Conservation (phyloP, 2,113 vertebrate genomes). For the Clarias batrachus region DNA sequence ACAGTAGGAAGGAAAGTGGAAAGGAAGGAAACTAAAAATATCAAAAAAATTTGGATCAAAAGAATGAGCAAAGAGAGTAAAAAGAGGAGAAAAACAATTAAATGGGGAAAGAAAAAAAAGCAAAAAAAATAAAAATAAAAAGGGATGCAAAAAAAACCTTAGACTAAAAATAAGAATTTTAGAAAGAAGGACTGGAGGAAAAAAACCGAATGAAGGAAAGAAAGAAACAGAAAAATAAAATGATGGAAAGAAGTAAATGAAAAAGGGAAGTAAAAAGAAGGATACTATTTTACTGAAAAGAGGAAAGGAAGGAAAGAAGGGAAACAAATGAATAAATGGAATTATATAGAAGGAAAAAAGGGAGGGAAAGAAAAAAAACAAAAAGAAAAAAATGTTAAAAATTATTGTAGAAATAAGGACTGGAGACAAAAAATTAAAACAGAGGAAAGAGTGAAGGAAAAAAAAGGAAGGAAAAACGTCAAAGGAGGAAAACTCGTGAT, state of each 20-base stretch:
- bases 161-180: too few relatives aligned
- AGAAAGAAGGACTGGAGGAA: background rate
- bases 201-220: background rate
- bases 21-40: background rate
- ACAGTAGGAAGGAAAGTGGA: background rate
- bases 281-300: too few relatives aligned
- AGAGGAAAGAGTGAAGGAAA: background rate
- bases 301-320: too few relatives aligned
- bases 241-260: background rate
- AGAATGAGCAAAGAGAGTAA: background rate
- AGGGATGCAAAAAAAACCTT: too few relatives aligned
- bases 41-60: background rate
- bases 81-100: background rate
- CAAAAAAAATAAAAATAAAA: background rate
- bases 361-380: background rate
- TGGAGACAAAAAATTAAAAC: too few relatives aligned
- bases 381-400: too few relatives aligned
- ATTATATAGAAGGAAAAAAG: too few relatives aligned
- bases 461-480: conserved; percentile 27
- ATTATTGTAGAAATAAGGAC: too few relatives aligned
- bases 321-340: background rate
- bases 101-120: background rate
- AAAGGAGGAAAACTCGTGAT: background rate
- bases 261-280: background rate
- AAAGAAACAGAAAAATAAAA: background rate